These are phyloP conservation scores for Melanerpes formicivorus DNA, from an alignment of 2,113 vertebrate genomes.

Conservation along the genomic window DNA sequence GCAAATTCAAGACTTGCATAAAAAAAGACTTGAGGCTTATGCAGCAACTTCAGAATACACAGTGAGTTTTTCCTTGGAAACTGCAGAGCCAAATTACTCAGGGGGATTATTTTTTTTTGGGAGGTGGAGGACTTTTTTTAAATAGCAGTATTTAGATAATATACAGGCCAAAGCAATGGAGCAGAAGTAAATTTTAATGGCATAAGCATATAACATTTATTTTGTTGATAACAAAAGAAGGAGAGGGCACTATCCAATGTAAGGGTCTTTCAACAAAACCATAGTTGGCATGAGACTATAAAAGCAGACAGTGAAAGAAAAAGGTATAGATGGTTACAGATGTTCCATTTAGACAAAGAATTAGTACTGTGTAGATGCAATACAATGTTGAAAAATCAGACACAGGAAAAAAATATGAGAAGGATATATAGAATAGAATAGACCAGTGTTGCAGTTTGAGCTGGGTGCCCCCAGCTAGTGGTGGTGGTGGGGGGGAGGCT, in stretches of 20 bases:
- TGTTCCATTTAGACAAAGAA: background rate
- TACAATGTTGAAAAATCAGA: background rate
- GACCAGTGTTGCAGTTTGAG: too few relatives aligned
- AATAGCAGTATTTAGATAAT: background rate
- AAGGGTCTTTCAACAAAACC: background rate
- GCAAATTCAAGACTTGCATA: background rate
- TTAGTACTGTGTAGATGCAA: background rate
- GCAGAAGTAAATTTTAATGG: background rate
- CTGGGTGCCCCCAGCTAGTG: too few relatives aligned
- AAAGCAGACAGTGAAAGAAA: background rate
- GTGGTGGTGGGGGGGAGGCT: too few relatives aligned
- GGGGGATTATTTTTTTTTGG: background rate
- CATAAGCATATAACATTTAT: background rate
- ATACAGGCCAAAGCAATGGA: background rate
- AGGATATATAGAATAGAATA: background rate
- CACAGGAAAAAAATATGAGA: background rate
- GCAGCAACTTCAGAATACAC: background rate
- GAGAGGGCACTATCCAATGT: fast-evolving
- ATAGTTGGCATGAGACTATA: background rate
- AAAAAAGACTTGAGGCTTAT: background rate
- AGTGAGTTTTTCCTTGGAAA: background rate
- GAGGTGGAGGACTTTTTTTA: background rate
- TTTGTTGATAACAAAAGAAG: background rate
- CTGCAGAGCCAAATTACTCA: background rate
- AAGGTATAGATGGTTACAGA: background rate